Conservation (phyloP, 2,888 invertebrate species). For the Gastrophysa polygoni region DNA sequence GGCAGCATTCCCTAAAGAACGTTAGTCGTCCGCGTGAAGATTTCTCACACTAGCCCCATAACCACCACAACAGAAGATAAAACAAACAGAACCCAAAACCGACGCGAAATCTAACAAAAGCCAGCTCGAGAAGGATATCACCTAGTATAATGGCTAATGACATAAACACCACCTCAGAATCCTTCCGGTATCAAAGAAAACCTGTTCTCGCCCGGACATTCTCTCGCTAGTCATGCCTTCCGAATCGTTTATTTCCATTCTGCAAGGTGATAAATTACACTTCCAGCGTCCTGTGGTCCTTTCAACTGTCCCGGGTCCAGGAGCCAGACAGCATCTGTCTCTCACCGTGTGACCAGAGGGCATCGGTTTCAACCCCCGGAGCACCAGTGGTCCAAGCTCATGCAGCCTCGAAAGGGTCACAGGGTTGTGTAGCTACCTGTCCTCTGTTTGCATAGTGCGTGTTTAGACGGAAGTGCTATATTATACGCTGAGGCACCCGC, state of each 20-base stretch:
- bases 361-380: conserved; percentile 22
- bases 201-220: conserved; percentile 43
- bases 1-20: no score
- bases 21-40: not conserved
- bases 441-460: not conserved
- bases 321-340: conserved; percentile 48
- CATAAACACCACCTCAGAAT: conserved; percentile 37
- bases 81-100: conserved; percentile 38
- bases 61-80: conserved; percentile 25
- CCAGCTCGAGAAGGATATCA: conserved; percentile 34
- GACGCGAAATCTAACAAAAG: conserved; percentile 41
- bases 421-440: conserved; percentile 30
- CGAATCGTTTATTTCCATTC: conserved; percentile 41
- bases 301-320: conserved; percentile 37
- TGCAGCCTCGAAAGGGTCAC: conserved; percentile 5
- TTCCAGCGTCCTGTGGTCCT: conserved; percentile 29
- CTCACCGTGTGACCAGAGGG: conserved; percentile 50
- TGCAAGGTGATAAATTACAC: conserved; percentile 39
- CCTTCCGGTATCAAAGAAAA: conserved; percentile 38
- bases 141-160: conserved; percentile 35
- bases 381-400: not conserved
- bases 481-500: conserved; percentile 18
- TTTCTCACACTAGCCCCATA: conserved; percentile 22
- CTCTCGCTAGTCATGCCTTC: conserved; percentile 44
- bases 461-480: conserved; percentile 31